Percentiles rank a stretch among this genome's conserved stretches.
phyloP scores from a whole-genome alignment of 2,888 invertebrate genomes.

The Gonocerus acuteangulatus region DNA sequence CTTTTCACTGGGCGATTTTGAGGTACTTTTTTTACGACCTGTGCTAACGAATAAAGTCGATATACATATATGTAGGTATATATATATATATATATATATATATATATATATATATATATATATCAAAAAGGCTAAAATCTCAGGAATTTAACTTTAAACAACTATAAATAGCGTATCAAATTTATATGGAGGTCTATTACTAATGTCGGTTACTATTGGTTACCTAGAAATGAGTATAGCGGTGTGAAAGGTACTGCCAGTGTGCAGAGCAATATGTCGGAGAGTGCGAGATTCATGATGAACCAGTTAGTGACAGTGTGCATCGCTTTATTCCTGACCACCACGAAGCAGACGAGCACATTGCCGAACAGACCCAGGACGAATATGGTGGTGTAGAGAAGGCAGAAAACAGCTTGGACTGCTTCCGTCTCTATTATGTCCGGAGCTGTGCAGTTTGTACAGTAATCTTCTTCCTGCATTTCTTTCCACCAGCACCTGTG shows the following conservation, averaged over 20 bases:
- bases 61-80: too few relatives aligned
- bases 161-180: too few relatives aligned
- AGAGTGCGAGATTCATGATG: slow-evolving; percentile 90
- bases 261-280: slow-evolving; percentile 86
- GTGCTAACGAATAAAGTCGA: too few relatives aligned
- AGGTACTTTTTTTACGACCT: too few relatives aligned
- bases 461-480: neutral
- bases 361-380: slow-evolving; percentile 79
- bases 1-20: too few relatives aligned
- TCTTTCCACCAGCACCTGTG: too few relatives aligned
- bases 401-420: slow-evolving; percentile 66
- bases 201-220: too few relatives aligned
- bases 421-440: slow-evolving; percentile 57
- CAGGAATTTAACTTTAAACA: too few relatives aligned
- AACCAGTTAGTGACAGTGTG: slow-evolving; percentile 97
- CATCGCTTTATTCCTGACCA: slow-evolving; percentile 87
- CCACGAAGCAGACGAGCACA: slow-evolving; percentile 86
- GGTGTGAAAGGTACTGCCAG: slow-evolving; percentile 96
- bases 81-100: too few relatives aligned
- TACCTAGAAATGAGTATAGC: slow-evolving; percentile 77
- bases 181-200: too few relatives aligned
- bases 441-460: neutral
- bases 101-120: too few relatives aligned
- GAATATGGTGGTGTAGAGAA: slow-evolving; percentile 73
- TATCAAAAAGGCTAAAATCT: too few relatives aligned